Conservation (phyloP, 1,140 invertebrate species). For the Kradibia gibbosae region DNA sequence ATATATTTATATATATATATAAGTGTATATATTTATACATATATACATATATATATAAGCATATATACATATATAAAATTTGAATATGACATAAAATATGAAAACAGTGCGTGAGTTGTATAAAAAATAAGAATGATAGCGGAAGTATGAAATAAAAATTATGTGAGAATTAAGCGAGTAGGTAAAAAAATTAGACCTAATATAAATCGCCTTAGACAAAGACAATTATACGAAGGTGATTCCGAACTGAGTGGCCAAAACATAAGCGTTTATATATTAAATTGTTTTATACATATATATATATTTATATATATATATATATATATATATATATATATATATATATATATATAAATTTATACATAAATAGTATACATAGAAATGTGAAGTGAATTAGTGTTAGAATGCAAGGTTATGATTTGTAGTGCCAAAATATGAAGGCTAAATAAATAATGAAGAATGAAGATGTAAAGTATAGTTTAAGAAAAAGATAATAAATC, state of each 20-base stretch:
- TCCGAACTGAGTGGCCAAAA: slow-evolving; percentile 72
- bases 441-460: slow-evolving; percentile 54
- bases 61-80: slow-evolving; percentile 35
- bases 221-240: slow-evolving; percentile 68
- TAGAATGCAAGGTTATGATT: slow-evolving; percentile 58
- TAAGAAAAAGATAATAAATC: slow-evolving; percentile 38
- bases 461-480: slow-evolving; percentile 42
- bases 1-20: slow-evolving; percentile 37
- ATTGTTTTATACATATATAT: slow-evolving; percentile 65
- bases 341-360: slow-evolving; percentile 38
- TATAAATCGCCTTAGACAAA: slow-evolving; percentile 65
- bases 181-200: slow-evolving; percentile 69
- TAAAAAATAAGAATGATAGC: slow-evolving; percentile 47
- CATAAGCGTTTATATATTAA: slow-evolving; percentile 72
- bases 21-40: slow-evolving; percentile 28
- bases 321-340: neutral
- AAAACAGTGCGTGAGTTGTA: slow-evolving; percentile 44
- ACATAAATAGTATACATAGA: slow-evolving; percentile 49
- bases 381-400: slow-evolving; percentile 53
- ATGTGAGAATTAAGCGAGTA: slow-evolving; percentile 60
- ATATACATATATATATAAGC: slow-evolving; percentile 42
- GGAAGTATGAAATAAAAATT: slow-evolving; percentile 31
- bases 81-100: slow-evolving; percentile 39
- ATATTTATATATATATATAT: slow-evolving; percentile 31
- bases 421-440: slow-evolving; percentile 67